These are phyloP conservation scores for Albula glossodonta DNA, from an alignment of 2,113 vertebrate genomes.

Conservation along the genomic window DNA sequence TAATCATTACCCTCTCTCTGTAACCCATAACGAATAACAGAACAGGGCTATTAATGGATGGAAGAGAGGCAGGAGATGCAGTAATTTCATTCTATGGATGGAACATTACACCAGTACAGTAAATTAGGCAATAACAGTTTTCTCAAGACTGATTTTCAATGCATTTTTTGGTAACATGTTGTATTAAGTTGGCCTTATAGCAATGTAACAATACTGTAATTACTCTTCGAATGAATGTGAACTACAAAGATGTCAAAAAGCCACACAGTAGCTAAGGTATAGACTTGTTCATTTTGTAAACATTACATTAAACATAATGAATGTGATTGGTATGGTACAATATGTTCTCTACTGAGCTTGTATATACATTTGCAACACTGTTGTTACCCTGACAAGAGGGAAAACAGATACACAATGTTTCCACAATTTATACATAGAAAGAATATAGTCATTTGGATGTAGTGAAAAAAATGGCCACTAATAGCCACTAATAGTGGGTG, in stretches of 20 bases:
- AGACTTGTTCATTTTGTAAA: not conserved
- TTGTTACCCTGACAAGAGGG: too few species aligned
- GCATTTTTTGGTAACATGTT: not conserved
- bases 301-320: too few species aligned
- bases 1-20: constrained; percentile 2
- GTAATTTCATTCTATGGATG: not conserved
- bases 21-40: constrained; percentile 2
- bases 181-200: not conserved
- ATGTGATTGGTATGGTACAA: too few species aligned
- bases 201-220: not conserved
- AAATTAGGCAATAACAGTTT: not conserved
- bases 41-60: not conserved
- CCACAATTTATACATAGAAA: too few species aligned
- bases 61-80: not conserved
- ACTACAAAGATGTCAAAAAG: not conserved
- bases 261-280: not conserved
- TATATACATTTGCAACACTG: too few species aligned
- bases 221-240: not conserved
- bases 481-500: not conserved
- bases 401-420: too few species aligned
- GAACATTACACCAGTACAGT: not conserved
- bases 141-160: not conserved
- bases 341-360: too few species aligned
- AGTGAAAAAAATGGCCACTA: not conserved
- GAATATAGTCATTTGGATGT: too few species aligned